Base-by-base conservation (phyloP, 2,797 vertebrate species). In the Amphiprion clarkii region DNA sequence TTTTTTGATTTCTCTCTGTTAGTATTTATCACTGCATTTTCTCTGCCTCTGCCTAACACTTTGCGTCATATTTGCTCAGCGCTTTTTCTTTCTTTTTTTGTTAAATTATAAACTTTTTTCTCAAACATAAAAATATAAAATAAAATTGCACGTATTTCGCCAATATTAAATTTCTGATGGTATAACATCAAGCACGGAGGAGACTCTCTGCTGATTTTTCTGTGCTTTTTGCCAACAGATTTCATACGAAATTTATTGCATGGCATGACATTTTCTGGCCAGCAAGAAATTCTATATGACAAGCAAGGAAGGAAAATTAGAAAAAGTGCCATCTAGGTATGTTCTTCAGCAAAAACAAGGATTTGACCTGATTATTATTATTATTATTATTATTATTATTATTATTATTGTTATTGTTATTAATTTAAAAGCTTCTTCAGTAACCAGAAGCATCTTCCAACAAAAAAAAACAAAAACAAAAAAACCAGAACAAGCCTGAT, bases 11-110 rank as follows among this genome's bases (percentile, higher is more conserved):
- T 62, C 60, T 29, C 44, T 72, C 7, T 5, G 5, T 67, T 19
- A 9, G 49, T 67, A 19, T 67, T 66, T 31, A 62, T 51, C 31
- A 27, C 39, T 40, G 17, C 48, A 40, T 64, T 67, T 44, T 36
- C 10, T 31, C 62, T 71, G 19, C 39, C 48, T 66, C 52, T 23
- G 36, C 10, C 46, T 7, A 17, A 29, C 13, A 29, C 27, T 46
- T 33, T 44, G n/a, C 12, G 51, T 67, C 48, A 63, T 11, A 55
- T 71, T 33, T 33, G 12, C 44, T 65, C 14, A 6, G 13, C n/a
- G n/a, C 1, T 48, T 19, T 13, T 33, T 49, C 49, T 16, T 33
- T 17, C 3, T 27, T 3, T 27, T 27, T 27, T 27, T 27, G 3
- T 27, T 27, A 27, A 27, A 52, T 14, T 65, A 48, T 39, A 3